Base-by-base conservation (phyloP, 1,140 invertebrate species). In the Pseudachorutes palmiensis region DNA sequence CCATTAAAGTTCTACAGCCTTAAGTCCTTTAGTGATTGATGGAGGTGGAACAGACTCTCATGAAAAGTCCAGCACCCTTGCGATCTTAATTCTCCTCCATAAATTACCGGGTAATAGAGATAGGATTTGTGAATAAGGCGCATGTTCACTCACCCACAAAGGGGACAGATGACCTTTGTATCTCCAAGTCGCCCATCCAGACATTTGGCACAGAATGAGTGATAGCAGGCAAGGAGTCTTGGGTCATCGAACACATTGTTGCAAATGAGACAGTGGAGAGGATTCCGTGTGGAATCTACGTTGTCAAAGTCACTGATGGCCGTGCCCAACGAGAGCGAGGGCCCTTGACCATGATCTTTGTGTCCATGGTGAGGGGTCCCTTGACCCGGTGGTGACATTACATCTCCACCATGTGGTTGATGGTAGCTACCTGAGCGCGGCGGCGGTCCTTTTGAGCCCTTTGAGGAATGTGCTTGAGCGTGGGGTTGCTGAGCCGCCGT, bases 221-320 rank as follows among this genome's bases (percentile, higher is more conserved):
- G 86, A 73, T 84, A 88, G 75, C 86, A 88, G 32, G 80, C 80
- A 1, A 88, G 79, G 55, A 88, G 80, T 68, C 86, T 85, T 12
- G 86, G 86, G 66, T 87, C 85, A 29, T 79, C 82, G 75, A 83
- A 88, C 74, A 86, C 85, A 70, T 87, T 82, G 67, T 87, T 84
- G 75, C 86, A 88, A 61, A 86, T 76, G 59, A 82, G 82, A 74
- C 86, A 88, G 19, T 85, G 76, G 12, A 88, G 76, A 0, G 86
- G 86, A 75, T 86, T 87, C 55, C 81, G 79, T 75, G 73, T 62
- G 22, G 70, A 66, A 55, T 73, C 70, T n/a, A 73, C 24, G 64
- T 61, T 66, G 48, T 74, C 72, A 33, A 69, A 45, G 24, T 72
- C 71, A 55, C 61, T 48, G 22, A 55, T 55, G 51, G 51, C 51